Evolutionary conservation across 2,113 vertebrate genomes (phyloP).

Genomic region (Corythaixoides concolor): DNA sequence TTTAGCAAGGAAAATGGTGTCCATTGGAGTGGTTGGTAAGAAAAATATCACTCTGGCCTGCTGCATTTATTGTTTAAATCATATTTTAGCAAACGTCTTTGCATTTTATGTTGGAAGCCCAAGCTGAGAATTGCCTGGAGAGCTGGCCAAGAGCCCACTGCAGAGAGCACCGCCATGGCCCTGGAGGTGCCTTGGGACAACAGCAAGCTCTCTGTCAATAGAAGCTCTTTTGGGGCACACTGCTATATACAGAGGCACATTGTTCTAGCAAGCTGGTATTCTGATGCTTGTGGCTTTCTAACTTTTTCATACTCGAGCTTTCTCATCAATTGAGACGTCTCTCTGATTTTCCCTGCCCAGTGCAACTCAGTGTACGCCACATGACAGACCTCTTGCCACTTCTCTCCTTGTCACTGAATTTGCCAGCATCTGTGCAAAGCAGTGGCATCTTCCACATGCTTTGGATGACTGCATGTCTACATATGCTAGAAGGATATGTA

Average conservation of each 20-base stretch:
- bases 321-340: not conserved
- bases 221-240: not conserved
- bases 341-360: not conserved
- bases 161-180: not conserved
- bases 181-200: not conserved
- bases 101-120: not conserved
- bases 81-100: not conserved
- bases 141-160: not conserved
- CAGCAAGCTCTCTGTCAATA: not conserved
- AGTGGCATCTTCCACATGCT: not conserved
- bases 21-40: not conserved
- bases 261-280: not conserved
- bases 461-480: not conserved
- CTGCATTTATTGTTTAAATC: not conserved
- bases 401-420: accelerated
- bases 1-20: not conserved
- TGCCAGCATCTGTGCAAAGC: not conserved
- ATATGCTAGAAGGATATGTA: not conserved
- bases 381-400: not conserved
- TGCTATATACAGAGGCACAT: not conserved
- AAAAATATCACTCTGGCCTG: not conserved
- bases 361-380: not conserved
- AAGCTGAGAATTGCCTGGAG: not conserved
- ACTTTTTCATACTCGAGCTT: not conserved
- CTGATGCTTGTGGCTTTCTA: not conserved